Evolutionary conservation across 2,113 vertebrate genomes (phyloP).

Genomic region (Nothobranchius kuhntae): DNA sequence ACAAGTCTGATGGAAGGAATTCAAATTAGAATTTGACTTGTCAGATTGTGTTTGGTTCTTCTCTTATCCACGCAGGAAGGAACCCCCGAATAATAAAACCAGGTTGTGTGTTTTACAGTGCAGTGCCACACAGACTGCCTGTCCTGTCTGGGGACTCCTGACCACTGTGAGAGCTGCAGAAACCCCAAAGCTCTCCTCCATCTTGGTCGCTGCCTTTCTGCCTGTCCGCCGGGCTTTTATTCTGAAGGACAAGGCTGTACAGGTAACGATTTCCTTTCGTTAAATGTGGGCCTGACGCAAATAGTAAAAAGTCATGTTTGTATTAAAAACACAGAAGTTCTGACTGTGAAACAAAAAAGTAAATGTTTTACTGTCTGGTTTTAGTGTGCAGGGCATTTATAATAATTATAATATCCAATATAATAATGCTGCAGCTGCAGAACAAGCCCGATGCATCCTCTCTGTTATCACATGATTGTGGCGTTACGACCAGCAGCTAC

Average conservation of each 20-base stretch:
- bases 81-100: not conserved
- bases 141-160: constrained; percentile 43
- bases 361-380: no score
- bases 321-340: no score
- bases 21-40: not conserved
- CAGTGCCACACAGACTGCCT: constrained; percentile 61
- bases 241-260: constrained; percentile 33
- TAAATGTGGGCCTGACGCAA: no score
- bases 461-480: not conserved
- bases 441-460: no score
- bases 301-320: no score
- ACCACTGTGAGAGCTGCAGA: constrained; percentile 64
- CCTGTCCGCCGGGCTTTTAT: constrained; percentile 59
- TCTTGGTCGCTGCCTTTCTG: constrained; percentile 50
- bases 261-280: constrained; percentile 36
- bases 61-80: not conserved
- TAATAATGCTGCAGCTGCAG: not conserved
- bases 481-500: not conserved
- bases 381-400: no score
- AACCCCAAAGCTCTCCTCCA: constrained; percentile 59
- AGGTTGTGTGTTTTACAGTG: constrained; percentile 36
- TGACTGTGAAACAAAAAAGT: no score
- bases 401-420: no score
- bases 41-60: not conserved
- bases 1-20: constrained; percentile 4